Conservation (phyloP, 2,113 vertebrate genomes). For the Osmerus mordax region DNA sequence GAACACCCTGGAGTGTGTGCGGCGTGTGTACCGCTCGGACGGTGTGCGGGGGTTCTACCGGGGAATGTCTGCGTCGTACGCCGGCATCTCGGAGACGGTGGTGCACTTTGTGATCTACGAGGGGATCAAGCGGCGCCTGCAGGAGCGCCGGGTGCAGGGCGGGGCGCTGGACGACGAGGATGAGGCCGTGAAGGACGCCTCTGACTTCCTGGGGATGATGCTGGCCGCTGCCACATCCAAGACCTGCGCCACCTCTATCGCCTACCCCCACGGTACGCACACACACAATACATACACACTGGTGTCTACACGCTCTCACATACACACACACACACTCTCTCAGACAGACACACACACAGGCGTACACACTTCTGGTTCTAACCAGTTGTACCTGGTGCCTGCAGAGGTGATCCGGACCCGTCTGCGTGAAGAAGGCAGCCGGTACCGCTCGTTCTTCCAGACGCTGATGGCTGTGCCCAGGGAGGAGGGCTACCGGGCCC, state of each 20-base stretch:
- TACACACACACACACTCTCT: too few species aligned
- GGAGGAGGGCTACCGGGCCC: slow-evolving; percentile 92
- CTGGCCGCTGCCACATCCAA: slow-evolving; percentile 97
- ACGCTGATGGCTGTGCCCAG: slow-evolving; percentile 84
- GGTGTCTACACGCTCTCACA: too few species aligned
- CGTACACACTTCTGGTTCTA: too few species aligned
- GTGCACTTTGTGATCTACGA: slow-evolving; percentile 99
- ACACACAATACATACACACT: neutral
- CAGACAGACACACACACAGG: too few species aligned
- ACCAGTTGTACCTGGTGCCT: neutral
- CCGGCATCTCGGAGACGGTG: slow-evolving; percentile 98
- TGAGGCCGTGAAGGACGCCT: slow-evolving; percentile 84
- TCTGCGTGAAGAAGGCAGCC: slow-evolving; percentile 97
- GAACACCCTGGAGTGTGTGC: slow-evolving; percentile 90
- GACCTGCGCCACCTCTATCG: slow-evolving; percentile 92
- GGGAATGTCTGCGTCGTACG: slow-evolving; percentile 97
- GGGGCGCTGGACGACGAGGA: slow-evolving; percentile 82
- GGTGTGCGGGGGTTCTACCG: slow-evolving; percentile 93
- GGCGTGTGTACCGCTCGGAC: slow-evolving; percentile 88
- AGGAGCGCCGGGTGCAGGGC: slow-evolving; percentile 79
- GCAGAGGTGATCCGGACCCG: slow-evolving; percentile 97
- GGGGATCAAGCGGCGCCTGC: slow-evolving; percentile 90
- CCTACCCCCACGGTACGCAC: slow-evolving; percentile 91
- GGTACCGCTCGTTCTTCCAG: slow-evolving; percentile 94
- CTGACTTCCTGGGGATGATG: slow-evolving; percentile 97